A percentile compares a stretch with the other conserved stretches of the same genome.
Evolutionary conservation across 2,888 invertebrate species (phyloP).

Genomic region (Nomada hirtipes): DNA sequence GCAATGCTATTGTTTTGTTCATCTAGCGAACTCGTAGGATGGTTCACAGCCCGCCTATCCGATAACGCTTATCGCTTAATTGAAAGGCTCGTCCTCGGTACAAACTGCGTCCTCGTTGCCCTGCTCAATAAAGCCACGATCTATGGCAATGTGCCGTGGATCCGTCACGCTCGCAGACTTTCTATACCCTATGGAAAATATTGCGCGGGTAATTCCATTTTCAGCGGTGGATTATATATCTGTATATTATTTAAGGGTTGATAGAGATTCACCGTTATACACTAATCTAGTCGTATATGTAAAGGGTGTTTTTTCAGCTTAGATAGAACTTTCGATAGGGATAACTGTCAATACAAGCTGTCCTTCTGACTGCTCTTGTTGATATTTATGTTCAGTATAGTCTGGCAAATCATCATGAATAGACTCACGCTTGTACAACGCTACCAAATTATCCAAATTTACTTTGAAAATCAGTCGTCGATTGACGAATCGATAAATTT

Average conservation of each 20-base stretch:
- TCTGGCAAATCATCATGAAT: too few relatives aligned
- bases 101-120: slow-evolving; percentile 53
- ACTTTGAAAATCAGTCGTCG: too few relatives aligned
- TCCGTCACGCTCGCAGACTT: slow-evolving; percentile 45
- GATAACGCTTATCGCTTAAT: slow-evolving; percentile 77
- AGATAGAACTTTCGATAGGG: too few relatives aligned
- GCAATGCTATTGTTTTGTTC: slow-evolving; percentile 50
- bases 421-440: too few relatives aligned
- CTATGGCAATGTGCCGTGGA: slow-evolving; percentile 60
- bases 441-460: too few relatives aligned
- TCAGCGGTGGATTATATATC: not conserved
- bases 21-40: slow-evolving; percentile 54
- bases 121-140: slow-evolving; percentile 68
- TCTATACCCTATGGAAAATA: slow-evolving; percentile 18
- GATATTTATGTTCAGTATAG: too few relatives aligned
- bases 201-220: not conserved
- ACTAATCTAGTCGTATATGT: not conserved
- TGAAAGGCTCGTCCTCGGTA: slow-evolving; percentile 70
- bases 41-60: slow-evolving; percentile 57
- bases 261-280: not conserved
- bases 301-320: too few relatives aligned
- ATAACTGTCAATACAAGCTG: too few relatives aligned
- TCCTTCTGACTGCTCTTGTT: too few relatives aligned
- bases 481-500: too few relatives aligned
- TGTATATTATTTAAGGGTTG: too few relatives aligned